Base-by-base conservation (phyloP, 2,113 vertebrate species). In the Sakesphorus luctuosus region DNA sequence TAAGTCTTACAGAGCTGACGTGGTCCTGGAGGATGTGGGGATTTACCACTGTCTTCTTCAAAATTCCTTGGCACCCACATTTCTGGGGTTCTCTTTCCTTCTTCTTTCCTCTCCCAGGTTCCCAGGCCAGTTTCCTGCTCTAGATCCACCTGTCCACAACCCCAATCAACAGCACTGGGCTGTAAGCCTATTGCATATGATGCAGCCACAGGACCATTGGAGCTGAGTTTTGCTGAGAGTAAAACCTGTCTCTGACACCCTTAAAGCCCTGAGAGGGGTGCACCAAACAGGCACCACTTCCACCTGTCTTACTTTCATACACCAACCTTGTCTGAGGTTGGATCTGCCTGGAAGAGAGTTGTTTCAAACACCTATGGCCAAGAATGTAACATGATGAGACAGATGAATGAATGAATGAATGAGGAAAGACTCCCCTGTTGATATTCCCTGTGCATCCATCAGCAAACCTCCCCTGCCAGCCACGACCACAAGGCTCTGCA, bases 351-450 rank as follows among this genome's bases (percentile, higher is more conserved):
- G 17, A 63, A 35, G 17, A 67, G 40, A 31, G 28, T 9, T 6
- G 8, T 47, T 74, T 55, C 38, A 55, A 40, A 35, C 10, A 38
- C 8, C 11, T 5, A 0, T 3, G 12, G 20, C 43, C 29, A 35
- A 55, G 18, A 46, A 56, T 0, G 0, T 2, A 36, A 29, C 21
- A 25, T 0, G 1, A 13, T 7, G 31, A 46, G 63, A 71, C 11
- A 35, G 33, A 59, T 1, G 8, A 78, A 59, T 1, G 8, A 78
- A 59, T 1, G 8, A 78, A 59, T 1, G 8, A 78, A 53, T 0
- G 4, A 62, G 14, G 26, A 65, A 28, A 67, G 6, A 17, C 8
- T 38, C n/a, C 36, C 4, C 44, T 6, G 23, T 7, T 18, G 56
- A n/a, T 11, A 21, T 26, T 26, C 11, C 31, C 36, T 40, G 31